Percentiles rank a stretch among this genome's conserved stretches.
These are phyloP conservation scores for Rhopalosiphum maidis DNA, from an alignment of 1,140 invertebrate species.

Conservation along the genomic window DNA sequence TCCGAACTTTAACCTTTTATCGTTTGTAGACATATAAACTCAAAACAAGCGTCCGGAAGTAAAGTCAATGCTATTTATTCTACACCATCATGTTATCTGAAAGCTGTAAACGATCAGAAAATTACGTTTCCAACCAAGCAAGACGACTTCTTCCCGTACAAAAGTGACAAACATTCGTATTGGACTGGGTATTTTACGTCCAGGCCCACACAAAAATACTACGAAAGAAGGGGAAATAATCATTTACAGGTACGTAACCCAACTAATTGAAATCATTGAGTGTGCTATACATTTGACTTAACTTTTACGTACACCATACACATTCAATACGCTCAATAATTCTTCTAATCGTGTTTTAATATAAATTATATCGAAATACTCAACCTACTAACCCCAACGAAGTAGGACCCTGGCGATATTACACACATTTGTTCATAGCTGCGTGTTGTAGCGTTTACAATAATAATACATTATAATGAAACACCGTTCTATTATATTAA, in stretches of 20 bases:
- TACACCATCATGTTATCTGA: conserved; percentile 78
- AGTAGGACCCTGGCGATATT: not conserved
- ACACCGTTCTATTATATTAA: not conserved
- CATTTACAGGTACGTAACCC: conserved; percentile 68
- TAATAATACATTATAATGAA: not conserved
- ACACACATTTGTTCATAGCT: too few relatives aligned
- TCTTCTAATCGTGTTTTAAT: not conserved
- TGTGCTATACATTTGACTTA: not conserved
- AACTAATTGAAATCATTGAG: not conserved
- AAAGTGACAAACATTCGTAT: conserved; percentile 72
- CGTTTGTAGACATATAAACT: conserved; percentile 40
- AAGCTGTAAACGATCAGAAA: conserved; percentile 68
- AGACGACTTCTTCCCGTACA: conserved; percentile 82
- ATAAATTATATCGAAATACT: not conserved
- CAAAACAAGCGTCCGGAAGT: conserved; percentile 31
- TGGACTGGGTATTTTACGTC: conserved; percentile 89
- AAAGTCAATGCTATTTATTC: conserved; percentile 69
- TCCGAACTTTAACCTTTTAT: not conserved
- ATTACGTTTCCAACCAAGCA: conserved; percentile 67
- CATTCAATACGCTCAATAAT: not conserved
- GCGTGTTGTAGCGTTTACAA: not conserved
- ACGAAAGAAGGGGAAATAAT: conserved; percentile 70
- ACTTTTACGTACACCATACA: not conserved
- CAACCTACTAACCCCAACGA: not conserved
- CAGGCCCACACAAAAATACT: conserved; percentile 72